Evolutionary conservation across 2,888 invertebrate species (phyloP), one percentile per base, ranked within the genome.

Genomic region (Polylopha cassiicola): DNA sequence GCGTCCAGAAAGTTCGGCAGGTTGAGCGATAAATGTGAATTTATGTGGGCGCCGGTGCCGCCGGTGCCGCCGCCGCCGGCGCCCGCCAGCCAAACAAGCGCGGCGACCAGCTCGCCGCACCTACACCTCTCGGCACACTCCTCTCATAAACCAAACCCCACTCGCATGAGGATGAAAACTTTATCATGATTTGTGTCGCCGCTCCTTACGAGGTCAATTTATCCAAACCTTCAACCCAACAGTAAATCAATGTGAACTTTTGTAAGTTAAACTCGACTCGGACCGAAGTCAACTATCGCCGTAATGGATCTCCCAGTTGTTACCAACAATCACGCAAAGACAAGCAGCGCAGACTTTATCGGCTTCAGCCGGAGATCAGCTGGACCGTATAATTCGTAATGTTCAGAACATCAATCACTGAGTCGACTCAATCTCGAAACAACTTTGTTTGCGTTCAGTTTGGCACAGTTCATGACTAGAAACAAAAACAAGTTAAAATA

Each of bases 1-100:
- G 65, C 67, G 72, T 71, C 74, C 72, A 69, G 67, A 73, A 81
- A 81, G 74, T 80, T 80, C 73, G 77, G 73, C 79, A 80, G 79
- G 75, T 76, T 67, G 52, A 46, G 60, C 78, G 77, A 79, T 78
- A 79, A 81, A 78, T 71, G 66, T 66, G 66, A 67, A 81, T 81
- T 80, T 81, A 82, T 78, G 77, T 65, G 64, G 69, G 73, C 68
- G 70, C 68, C 63, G 50, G 51, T 46, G 48, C 38, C 49, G 41
- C 47, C 46, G 47, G 38, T 47, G 50, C 41, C 47, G 50, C 45
- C 47, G 46, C 47, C 30, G 46, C 37, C 51, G 42, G 43, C 44
- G 46, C 39, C 45, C 49, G 36, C 48, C n/a, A n/a, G n/a, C n/a
- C n/a, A n/a, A 49, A 44, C 47, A 46, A 44, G 27, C 26, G 22